These are phyloP conservation scores for Lapara coniferarum DNA, from an alignment of 2,888 invertebrate species.

Conservation along the genomic window DNA sequence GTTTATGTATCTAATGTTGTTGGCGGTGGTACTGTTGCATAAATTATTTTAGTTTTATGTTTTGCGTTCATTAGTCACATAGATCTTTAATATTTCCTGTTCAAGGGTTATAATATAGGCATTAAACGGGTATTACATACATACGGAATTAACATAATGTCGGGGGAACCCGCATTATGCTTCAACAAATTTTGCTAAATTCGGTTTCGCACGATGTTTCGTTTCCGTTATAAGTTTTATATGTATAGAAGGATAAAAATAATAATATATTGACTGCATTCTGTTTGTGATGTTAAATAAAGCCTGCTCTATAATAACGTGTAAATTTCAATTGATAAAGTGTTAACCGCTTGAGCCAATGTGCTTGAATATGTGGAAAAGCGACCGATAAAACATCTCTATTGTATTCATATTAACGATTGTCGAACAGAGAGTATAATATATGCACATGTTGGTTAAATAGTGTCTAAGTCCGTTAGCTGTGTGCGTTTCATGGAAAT, in stretches of 20 bases:
- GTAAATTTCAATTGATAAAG: not conserved
- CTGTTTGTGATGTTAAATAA: not conserved
- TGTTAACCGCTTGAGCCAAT: conserved; percentile 49
- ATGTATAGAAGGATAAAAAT: not conserved
- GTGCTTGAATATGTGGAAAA: conserved; percentile 44
- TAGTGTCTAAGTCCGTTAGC: conserved; percentile 50
- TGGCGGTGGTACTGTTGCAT: not conserved
- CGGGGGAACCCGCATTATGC: no score
- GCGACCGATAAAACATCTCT: conserved; percentile 55
- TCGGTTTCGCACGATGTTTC: no score
- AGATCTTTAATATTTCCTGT: conserved; percentile 7
- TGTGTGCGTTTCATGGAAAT: conserved; percentile 50
- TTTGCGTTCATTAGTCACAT: conserved; percentile 7
- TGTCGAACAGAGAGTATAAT: conserved; percentile 49
- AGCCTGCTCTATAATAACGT: not conserved
- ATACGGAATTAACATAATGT: not conserved
- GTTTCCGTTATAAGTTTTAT: no score
- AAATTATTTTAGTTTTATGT: not conserved
- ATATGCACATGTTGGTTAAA: conserved; percentile 52
- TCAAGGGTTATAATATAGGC: not conserved
- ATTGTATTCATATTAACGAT: conserved; percentile 72
- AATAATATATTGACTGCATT: not conserved
- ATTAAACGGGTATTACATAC: not conserved
- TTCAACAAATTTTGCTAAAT: no score
- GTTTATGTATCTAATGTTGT: not conserved